phyloP scores from a whole-genome alignment of 2,888 invertebrate genomes.

The Gryllus longicercus region DNA sequence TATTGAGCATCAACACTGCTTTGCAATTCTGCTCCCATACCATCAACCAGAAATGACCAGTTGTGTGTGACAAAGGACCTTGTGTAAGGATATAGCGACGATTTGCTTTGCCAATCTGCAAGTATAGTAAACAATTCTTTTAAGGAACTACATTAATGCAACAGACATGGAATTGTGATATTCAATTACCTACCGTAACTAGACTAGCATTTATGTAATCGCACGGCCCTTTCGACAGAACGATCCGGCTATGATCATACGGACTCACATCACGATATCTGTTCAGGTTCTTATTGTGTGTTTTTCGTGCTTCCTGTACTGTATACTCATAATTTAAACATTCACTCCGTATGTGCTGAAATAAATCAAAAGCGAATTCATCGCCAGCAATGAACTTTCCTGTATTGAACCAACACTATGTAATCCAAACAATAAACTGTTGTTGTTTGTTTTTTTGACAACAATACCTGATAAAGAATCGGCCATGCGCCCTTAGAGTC shows the following conservation, averaged over 20 bases:
- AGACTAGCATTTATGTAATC: conserved; percentile 96
- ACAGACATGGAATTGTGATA: not conserved
- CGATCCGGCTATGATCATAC: conserved; percentile 88
- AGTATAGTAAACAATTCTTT: conserved; percentile 34
- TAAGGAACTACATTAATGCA: not conserved
- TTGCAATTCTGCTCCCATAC: conserved; percentile 91
- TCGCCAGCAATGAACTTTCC: too few relatives aligned
- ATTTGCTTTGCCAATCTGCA: conserved; percentile 73
- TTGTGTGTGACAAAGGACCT: conserved; percentile 84
- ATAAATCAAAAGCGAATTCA: conserved; percentile 37
- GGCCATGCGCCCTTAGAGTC: conserved; percentile 68
- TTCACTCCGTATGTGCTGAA: conserved; percentile 71
- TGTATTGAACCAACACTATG: too few relatives aligned
- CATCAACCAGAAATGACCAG: conserved; percentile 96
- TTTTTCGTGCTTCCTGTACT: conserved; percentile 67
- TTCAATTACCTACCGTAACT: conserved; percentile 62
- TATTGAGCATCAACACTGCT: conserved; percentile 90
- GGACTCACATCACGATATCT: conserved; percentile 94
- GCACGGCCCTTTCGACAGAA: conserved; percentile 65
- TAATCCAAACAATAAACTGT: too few relatives aligned
- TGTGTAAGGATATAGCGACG: conserved; percentile 93
- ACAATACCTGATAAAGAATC: conserved; percentile 54
- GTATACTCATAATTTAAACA: conserved; percentile 56
- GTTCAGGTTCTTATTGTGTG: conserved; percentile 77
- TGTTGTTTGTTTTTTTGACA: too few relatives aligned